A percentile compares a stretch with the other conserved stretches of the same genome.
Conservation (phyloP, 2,797 vertebrate species). For the Sebastes cheni region DNA sequence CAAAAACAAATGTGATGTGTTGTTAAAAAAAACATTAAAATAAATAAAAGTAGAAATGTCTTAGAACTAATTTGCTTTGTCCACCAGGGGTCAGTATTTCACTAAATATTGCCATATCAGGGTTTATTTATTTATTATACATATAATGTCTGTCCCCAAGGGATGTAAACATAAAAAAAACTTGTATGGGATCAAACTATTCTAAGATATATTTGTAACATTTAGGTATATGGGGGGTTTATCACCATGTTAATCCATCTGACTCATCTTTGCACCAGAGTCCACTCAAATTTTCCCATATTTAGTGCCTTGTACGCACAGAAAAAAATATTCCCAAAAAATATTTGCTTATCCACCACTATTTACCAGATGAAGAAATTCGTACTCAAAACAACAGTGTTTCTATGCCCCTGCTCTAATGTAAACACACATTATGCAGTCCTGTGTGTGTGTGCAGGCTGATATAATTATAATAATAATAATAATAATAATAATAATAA, state of each 20-base stretch:
- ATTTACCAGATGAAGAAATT: not conserved
- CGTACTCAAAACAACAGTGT: not conserved
- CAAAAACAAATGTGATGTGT: not conserved
- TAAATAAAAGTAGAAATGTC: not conserved
- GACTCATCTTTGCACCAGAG: not conserved
- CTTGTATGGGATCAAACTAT: not conserved
- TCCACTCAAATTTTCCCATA: not conserved
- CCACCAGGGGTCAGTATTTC: constrained; percentile 39
- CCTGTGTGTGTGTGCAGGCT: not conserved
- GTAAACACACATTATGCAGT: constrained; percentile 5
- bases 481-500: too few species aligned
- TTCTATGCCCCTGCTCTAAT: not conserved
- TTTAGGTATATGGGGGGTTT: accelerated
- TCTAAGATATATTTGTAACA: not conserved
- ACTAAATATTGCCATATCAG: not conserved
- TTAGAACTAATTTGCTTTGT: not conserved
- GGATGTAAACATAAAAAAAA: not conserved
- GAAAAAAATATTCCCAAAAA: not conserved
- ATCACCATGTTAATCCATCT: not conserved
- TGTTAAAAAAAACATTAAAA: too few species aligned
- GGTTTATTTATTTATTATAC: not conserved
- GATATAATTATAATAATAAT: too few species aligned
- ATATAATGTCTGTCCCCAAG: not conserved
- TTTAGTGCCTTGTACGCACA: not conserved
- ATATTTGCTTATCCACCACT: not conserved